Evolutionary conservation across 2,797 vertebrate species (phyloP).

Genomic region (Alectoris magna): DNA sequence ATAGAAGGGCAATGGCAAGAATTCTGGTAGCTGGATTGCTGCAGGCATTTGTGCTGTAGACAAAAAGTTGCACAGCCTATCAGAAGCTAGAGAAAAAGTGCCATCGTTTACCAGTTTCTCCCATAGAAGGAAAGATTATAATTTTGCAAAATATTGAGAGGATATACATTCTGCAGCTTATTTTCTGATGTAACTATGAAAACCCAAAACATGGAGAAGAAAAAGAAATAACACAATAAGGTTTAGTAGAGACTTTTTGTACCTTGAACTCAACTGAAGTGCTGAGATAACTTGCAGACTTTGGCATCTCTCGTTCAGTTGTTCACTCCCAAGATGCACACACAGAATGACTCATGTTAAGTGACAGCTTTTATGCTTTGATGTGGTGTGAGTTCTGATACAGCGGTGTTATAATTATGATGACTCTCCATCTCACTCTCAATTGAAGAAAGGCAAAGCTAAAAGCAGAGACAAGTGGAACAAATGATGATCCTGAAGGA

Average conservation of each 20-base stretch:
- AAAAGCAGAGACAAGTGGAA: not conserved
- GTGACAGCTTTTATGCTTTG: not conserved
- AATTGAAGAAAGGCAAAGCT: not conserved
- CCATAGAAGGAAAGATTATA: not conserved
- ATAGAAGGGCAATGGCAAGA: not conserved
- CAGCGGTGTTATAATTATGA: not conserved
- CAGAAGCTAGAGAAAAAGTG: not conserved
- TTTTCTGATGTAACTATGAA: not conserved
- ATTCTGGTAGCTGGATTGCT: not conserved
- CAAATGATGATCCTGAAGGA: not conserved
- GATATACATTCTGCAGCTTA: not conserved
- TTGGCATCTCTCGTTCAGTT: not conserved
- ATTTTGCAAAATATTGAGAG: not conserved
- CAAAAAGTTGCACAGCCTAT: not conserved
- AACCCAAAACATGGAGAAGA: not conserved
- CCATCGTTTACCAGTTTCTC: not conserved
- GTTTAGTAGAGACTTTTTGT: not conserved
- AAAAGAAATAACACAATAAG: not conserved
- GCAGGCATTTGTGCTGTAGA: fast-evolving
- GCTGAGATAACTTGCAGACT: not conserved
- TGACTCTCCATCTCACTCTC: not conserved
- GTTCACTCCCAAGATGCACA: not conserved
- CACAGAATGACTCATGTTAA: not conserved
- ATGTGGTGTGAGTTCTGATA: not conserved
- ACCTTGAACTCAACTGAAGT: not conserved